phyloP scores from a whole-genome alignment of 2,113 vertebrate species.

The Psophia crepitans region DNA sequence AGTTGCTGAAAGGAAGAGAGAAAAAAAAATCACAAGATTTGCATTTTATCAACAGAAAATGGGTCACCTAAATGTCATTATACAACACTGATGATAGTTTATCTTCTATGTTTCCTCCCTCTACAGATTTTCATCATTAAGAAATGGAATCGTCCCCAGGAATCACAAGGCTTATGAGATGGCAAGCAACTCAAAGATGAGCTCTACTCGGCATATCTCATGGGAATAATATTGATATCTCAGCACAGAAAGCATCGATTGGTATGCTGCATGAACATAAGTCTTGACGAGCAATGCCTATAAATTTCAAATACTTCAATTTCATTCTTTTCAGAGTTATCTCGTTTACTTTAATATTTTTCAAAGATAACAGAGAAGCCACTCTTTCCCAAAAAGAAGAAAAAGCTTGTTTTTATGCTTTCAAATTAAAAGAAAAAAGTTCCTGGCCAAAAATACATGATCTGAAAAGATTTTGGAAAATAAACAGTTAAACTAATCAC shows the following conservation, averaged over 20 bases:
- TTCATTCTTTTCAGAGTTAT: neutral
- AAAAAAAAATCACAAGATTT: neutral
- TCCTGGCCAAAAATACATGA: neutral
- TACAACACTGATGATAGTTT: constrained; percentile 7
- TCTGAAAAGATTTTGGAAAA: neutral
- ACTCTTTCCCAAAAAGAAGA: neutral
- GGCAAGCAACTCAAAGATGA: neutral
- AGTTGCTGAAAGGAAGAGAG: neutral
- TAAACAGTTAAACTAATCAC: constrained; percentile 13
- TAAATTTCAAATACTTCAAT: neutral
- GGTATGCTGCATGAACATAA: neutral
- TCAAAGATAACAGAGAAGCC: neutral
- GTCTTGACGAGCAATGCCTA: neutral
- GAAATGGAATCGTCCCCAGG: neutral
- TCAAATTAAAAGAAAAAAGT: neutral
- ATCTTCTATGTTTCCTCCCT: neutral
- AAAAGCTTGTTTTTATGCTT: neutral
- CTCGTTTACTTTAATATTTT: neutral
- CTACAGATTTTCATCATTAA: neutral
- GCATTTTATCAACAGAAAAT: constrained; percentile 5
- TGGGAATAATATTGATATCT: neutral
- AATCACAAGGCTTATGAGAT: neutral
- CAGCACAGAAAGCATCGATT: constrained; percentile 5
- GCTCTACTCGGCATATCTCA: neutral
- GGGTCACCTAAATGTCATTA: constrained; percentile 43